Conservation (phyloP, 2,113 vertebrate genomes). For the Ondatra zibethicus region DNA sequence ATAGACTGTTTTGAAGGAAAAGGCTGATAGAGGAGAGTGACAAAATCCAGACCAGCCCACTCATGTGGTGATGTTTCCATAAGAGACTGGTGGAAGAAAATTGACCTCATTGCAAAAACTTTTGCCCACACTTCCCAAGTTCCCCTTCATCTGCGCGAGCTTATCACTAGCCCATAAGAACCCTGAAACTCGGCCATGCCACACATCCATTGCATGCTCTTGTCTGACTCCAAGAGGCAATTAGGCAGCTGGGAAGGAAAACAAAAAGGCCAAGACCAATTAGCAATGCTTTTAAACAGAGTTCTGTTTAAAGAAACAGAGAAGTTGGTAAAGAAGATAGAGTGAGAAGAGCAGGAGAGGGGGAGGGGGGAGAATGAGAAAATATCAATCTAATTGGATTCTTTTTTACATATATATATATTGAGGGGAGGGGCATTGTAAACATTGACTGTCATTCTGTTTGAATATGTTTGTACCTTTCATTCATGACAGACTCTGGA, state of each 20-base stretch:
- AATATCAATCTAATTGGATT: neutral
- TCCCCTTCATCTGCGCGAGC: conserved; percentile 39
- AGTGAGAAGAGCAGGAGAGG: neutral
- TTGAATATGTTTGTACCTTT: neutral
- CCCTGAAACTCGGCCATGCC: conserved; percentile 2
- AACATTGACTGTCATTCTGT: neutral
- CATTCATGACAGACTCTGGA: neutral
- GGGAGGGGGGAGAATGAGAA: neutral
- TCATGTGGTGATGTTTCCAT: conserved; percentile 67
- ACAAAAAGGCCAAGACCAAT: conserved; percentile 22
- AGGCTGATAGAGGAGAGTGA: conserved; percentile 63
- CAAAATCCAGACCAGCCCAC: conserved; percentile 70
- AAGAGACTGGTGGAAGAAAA: conserved; percentile 67
- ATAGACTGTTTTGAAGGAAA: conserved; percentile 60
- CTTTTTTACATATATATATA: neutral
- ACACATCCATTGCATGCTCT: neutral
- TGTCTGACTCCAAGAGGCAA: conserved; percentile 36
- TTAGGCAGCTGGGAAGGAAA: conserved; percentile 31
- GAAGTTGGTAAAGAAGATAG: neutral
- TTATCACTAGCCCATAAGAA: conserved; percentile 18
- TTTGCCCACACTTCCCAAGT: conserved; percentile 57
- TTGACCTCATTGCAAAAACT: conserved; percentile 67
- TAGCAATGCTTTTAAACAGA: conserved; percentile 27
- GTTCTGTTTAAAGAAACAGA: conserved; percentile 3
- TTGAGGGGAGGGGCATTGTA: neutral